phyloP scores from a whole-genome alignment of 2,888 invertebrate genomes.

The Meta bourneti region DNA sequence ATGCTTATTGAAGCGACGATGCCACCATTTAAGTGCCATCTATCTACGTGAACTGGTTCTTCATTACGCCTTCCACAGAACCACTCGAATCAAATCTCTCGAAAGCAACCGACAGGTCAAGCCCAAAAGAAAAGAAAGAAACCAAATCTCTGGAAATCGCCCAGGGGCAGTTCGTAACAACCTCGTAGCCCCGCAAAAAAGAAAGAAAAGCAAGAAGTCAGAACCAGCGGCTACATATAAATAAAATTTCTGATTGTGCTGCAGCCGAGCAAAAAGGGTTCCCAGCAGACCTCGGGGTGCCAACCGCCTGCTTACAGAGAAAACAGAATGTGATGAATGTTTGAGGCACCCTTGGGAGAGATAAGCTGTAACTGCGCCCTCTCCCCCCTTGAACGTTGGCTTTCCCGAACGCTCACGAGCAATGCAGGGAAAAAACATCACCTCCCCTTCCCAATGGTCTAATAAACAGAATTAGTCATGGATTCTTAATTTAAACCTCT shows the following conservation, averaged over 20 bases:
- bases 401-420: neutral
- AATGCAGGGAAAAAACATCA: neutral
- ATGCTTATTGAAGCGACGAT: too few relatives aligned
- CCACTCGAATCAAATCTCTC: neutral
- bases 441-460: conserved; percentile 26
- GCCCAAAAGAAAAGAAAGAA: neutral
- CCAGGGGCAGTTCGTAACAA: conserved; percentile 8
- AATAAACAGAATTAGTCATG: conserved; percentile 70
- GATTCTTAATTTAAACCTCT: conserved; percentile 72
- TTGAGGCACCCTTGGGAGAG: conserved; percentile 49
- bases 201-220: conserved; percentile 1
- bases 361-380: conserved; percentile 56
- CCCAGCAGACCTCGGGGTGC: conserved; percentile 18
- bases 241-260: conserved; percentile 49
- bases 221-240: conserved; percentile 27
- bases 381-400: conserved; percentile 6
- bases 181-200: neutral
- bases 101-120: neutral
- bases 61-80: neutral
- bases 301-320: conserved; percentile 28
- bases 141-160: neutral
- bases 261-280: conserved; percentile 17
- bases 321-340: conserved; percentile 67
- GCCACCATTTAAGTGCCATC: too few relatives aligned
- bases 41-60: neutral